phyloP scores from a whole-genome alignment of 2,888 invertebrate genomes.

The Panzeria rudis region DNA sequence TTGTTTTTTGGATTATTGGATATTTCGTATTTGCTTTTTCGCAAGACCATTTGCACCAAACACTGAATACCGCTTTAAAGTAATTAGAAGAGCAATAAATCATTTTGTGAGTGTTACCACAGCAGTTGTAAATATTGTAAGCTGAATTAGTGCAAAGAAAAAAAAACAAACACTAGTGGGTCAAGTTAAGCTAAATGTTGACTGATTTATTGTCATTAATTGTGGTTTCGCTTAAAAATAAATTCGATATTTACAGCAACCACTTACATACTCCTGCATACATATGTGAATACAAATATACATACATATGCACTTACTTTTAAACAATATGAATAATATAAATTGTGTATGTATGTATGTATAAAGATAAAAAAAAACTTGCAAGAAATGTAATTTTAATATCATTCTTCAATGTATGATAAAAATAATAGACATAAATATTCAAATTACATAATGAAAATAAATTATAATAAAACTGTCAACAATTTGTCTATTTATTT shows the following conservation, averaged over 20 bases:
- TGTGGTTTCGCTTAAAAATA: conserved; percentile 40
- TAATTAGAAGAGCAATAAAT: not conserved
- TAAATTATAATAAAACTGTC: conserved; percentile 68
- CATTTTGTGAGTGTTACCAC: not conserved
- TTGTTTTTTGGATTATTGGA: too few relatives aligned
- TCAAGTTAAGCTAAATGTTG: conserved; percentile 54
- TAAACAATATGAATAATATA: conserved; percentile 7
- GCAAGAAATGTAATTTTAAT: conserved; percentile 55
- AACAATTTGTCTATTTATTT: conserved; percentile 68
- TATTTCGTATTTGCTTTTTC: too few relatives aligned
- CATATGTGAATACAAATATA: not conserved
- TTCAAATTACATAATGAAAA: conserved; percentile 59
- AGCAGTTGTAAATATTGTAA: not conserved
- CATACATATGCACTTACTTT: not conserved
- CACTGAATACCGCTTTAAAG: too few relatives aligned
- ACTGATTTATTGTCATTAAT: conserved; percentile 30
- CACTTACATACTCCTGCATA: not conserved
- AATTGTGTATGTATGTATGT: too few relatives aligned
- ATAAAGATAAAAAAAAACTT: conserved; percentile 35
- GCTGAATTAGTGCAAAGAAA: not conserved
- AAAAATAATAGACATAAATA: conserved; percentile 36
- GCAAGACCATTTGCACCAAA: too few relatives aligned
- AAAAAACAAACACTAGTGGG: conserved; percentile 11
- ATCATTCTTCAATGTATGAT: not conserved
- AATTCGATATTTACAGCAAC: conserved; percentile 33